Conservation (phyloP, 2,113 vertebrate species). For the Puma concolor region DNA sequence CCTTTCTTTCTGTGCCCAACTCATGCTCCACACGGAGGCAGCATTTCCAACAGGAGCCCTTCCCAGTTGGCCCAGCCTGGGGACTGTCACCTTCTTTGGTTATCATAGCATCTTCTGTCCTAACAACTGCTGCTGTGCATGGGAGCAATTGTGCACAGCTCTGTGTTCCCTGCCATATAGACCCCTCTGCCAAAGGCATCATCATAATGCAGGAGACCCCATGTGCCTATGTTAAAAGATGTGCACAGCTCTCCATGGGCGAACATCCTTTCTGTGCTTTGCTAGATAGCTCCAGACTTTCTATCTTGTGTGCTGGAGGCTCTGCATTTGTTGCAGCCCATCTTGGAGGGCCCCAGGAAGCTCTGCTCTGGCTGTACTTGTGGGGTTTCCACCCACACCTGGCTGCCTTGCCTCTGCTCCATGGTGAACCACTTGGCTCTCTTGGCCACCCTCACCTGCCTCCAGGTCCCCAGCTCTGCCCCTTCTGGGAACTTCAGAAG, state of each 20-base stretch:
- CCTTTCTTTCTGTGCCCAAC: not conserved
- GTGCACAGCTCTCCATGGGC: accelerated
- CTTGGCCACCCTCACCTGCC: not conserved
- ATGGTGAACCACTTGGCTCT: not conserved
- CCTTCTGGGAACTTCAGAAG: not conserved
- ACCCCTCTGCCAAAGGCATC: accelerated
- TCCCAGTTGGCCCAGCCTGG: not conserved
- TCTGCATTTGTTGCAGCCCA: not conserved
- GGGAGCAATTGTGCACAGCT: not conserved
- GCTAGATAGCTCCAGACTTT: not conserved
- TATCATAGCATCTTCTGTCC: not conserved
- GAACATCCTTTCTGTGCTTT: accelerated
- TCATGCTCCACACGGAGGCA: too few relatives aligned
- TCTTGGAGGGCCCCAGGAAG: not conserved
- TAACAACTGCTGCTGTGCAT: not conserved
- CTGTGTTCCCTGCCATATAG: not conserved
- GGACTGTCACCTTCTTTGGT: not conserved
- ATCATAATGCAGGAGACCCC: not conserved
- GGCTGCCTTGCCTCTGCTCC: not conserved
- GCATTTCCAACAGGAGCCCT: not conserved
- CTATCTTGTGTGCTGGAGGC: not conserved
- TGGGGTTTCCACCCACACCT: not conserved
- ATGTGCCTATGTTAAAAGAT: not conserved
- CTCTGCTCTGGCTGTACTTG: not conserved
- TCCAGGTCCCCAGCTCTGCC: not conserved